phyloP scores from a whole-genome alignment of 2,797 vertebrate genomes.

The Crenuchus spilurus region DNA sequence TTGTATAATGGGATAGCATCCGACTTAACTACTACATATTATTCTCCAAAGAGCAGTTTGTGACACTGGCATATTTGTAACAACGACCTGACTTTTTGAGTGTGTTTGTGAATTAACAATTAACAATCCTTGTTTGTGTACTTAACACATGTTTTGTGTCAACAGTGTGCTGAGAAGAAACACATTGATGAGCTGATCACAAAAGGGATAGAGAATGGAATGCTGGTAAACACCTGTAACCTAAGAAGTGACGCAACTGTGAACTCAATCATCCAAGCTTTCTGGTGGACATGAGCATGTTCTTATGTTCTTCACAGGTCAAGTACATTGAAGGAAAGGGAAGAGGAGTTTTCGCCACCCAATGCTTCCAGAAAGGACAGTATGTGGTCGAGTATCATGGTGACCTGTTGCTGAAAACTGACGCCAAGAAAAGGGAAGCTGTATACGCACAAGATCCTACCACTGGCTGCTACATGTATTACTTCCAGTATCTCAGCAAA shows the following conservation, averaged over 20 bases:
- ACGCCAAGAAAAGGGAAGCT: conserved; percentile 89
- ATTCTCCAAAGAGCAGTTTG: too few relatives aligned
- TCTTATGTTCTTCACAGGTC: conserved; percentile 74
- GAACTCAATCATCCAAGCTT: background rate
- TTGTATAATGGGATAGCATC: too few relatives aligned
- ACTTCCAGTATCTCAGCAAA: conserved; percentile 96
- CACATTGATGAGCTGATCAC: conserved; percentile 89
- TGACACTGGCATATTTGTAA: too few relatives aligned
- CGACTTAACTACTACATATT: too few relatives aligned
- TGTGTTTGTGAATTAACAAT: background rate
- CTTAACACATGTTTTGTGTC: conserved; percentile 22
- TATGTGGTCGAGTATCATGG: conserved; percentile 98
- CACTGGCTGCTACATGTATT: conserved; percentile 99
- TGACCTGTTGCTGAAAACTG: conserved; percentile 92
- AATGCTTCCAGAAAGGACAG: conserved; percentile 88
- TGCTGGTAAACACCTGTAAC: conserved; percentile 83
- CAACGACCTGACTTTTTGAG: background rate
- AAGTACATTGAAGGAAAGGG: conserved; percentile 93
- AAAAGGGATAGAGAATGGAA: conserved; percentile 92
- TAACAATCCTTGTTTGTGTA: background rate
- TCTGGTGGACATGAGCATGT: background rate
- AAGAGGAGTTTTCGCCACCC: conserved; percentile 90
- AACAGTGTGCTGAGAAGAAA: conserved; percentile 90
- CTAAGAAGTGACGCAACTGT: background rate
- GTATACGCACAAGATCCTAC: conserved; percentile 89